Evolutionary conservation across 2,888 invertebrate species (phyloP).

Genomic region (Stenichneumon culpator): DNA sequence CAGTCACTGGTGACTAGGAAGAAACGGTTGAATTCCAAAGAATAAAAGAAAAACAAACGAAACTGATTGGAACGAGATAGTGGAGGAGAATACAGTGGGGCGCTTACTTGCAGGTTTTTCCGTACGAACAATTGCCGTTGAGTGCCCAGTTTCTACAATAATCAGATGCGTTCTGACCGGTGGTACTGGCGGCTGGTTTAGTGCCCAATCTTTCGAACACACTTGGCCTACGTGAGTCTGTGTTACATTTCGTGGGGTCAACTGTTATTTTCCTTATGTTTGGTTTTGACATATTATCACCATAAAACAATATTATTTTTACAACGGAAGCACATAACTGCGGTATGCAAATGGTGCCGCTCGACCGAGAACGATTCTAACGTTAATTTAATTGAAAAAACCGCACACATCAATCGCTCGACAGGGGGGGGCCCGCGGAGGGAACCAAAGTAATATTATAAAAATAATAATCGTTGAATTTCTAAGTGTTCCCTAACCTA

Average conservation of each 20-base stretch:
- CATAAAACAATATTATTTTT: constrained; percentile 83
- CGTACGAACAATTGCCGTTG: constrained; percentile 92
- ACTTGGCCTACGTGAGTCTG: constrained; percentile 90
- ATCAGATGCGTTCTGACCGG: constrained; percentile 87
- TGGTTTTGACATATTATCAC: constrained; percentile 89
- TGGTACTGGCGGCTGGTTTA: constrained; percentile 87
- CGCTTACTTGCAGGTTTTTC: constrained; percentile 90
- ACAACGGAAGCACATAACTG: constrained; percentile 84
- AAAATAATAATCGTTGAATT: constrained; percentile 23
- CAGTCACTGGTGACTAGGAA: background rate
- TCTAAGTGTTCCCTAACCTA: constrained; percentile 11
- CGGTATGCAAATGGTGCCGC: constrained; percentile 74
- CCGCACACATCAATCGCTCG: constrained; percentile 10
- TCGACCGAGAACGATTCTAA: constrained; percentile 32
- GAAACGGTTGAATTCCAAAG: constrained; percentile 34
- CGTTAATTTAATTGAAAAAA: constrained; percentile 24
- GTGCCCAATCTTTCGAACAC: constrained; percentile 94
- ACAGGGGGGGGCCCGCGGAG: background rate
- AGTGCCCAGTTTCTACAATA: constrained; percentile 92
- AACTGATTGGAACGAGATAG: constrained; percentile 29
- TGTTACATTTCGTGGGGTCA: constrained; percentile 90
- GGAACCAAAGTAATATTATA: constrained; percentile 6
- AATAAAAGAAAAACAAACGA: constrained; percentile 22
- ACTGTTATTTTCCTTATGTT: constrained; percentile 92
- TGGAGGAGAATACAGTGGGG: background rate